These are phyloP conservation scores for Cetoscarus ocellatus DNA, from an alignment of 2,797 vertebrate species.

Conservation along the genomic window DNA sequence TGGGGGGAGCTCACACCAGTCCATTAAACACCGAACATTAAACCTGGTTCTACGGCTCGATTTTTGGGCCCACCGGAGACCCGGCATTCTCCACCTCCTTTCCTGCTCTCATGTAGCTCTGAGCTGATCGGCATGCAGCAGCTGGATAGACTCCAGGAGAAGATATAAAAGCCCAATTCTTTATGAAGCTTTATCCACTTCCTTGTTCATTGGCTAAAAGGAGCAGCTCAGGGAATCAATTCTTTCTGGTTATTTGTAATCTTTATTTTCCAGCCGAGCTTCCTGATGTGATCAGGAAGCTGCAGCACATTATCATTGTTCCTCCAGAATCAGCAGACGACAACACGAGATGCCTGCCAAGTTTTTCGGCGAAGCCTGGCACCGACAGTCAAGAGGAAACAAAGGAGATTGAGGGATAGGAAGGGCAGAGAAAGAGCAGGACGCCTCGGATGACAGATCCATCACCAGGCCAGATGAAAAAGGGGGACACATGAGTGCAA, in stretches of 20 bases:
- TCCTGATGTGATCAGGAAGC: slow-evolving; percentile 32
- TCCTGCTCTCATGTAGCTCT: slow-evolving; percentile 30
- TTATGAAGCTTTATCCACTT: slow-evolving; percentile 22
- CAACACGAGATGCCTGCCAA: not conserved
- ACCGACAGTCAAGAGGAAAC: not conserved
- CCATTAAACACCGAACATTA: slow-evolving; percentile 65
- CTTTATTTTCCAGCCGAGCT: slow-evolving; percentile 41
- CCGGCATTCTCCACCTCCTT: slow-evolving; percentile 19
- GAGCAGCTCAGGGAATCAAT: slow-evolving; percentile 55
- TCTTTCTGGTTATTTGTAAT: slow-evolving; percentile 57
- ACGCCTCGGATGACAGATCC: slow-evolving; percentile 55
- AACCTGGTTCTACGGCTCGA: slow-evolving; percentile 38
- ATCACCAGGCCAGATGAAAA: slow-evolving; percentile 25
- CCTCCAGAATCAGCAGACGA: slow-evolving; percentile 1
- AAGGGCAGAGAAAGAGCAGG: slow-evolving; percentile 10
- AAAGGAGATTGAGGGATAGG: slow-evolving; percentile 3
- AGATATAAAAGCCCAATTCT: slow-evolving; percentile 36
- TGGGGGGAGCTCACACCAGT: slow-evolving; percentile 43
- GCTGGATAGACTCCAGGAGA: slow-evolving; percentile 30
- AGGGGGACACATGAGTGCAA: slow-evolving; percentile 23
- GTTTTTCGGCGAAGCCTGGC: slow-evolving; percentile 7
- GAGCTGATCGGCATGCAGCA: slow-evolving; percentile 31
- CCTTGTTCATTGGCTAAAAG: slow-evolving; percentile 37
- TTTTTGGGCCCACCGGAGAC: slow-evolving; percentile 38
- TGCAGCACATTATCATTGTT: slow-evolving; percentile 17